phyloP scores from a whole-genome alignment of 2,888 invertebrate genomes.

The Campoplex capitator region DNA sequence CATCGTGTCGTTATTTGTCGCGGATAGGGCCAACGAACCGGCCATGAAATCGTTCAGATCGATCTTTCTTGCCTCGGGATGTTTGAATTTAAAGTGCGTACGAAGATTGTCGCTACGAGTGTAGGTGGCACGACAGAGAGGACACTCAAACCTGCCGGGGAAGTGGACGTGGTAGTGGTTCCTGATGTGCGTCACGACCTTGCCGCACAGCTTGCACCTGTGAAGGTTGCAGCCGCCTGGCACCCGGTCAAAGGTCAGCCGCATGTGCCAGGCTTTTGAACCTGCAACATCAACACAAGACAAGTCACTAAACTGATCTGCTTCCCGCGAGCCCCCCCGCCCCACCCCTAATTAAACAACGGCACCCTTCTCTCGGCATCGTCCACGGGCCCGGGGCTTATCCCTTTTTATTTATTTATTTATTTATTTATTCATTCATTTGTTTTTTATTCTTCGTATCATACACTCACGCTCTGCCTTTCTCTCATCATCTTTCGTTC shows the following conservation, averaged over 20 bases:
- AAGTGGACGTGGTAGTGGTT: conserved; percentile 98
- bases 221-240: conserved; percentile 97
- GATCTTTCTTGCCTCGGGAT: conserved; percentile 95
- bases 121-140: conserved; percentile 95
- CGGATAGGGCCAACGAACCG: conserved; percentile 86
- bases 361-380: conserved; percentile 61
- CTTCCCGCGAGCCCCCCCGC: conserved; percentile 77
- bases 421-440: neutral
- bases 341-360: conserved; percentile 55
- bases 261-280: conserved; percentile 98
- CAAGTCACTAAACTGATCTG: conserved; percentile 84
- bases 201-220: conserved; percentile 97
- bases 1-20: conserved; percentile 84
- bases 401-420: conserved; percentile 10
- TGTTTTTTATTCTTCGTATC: neutral
- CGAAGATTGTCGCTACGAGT: conserved; percentile 96
- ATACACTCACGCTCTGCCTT: conserved; percentile 13
- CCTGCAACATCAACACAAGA: conserved; percentile 91
- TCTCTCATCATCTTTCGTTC: neutral
- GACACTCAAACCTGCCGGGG: conserved; percentile 96
- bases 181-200: conserved; percentile 97
- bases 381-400: conserved; percentile 70
- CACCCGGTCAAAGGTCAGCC: conserved; percentile 96
- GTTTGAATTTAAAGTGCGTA: conserved; percentile 97
- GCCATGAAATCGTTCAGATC: conserved; percentile 88